Evolutionary conservation across 2,888 invertebrate species (phyloP).

Genomic region (Plebejus melissa): DNA sequence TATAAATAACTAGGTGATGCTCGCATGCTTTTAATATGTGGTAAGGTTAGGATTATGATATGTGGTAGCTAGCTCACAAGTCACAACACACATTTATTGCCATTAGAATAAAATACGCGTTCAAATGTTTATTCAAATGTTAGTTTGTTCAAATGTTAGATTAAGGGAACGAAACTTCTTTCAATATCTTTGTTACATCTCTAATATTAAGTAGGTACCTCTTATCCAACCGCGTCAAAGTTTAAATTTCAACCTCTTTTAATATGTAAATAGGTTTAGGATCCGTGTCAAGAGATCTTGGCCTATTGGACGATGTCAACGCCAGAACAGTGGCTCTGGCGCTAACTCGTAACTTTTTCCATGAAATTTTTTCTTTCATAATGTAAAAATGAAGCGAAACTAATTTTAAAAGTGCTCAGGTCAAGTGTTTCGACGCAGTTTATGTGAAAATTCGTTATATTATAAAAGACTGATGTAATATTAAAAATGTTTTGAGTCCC

Average conservation of each 20-base stretch:
- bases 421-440: neutral
- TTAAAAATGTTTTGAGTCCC: neutral
- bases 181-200: neutral
- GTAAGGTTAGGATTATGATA: too few species aligned
- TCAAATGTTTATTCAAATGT: too few species aligned
- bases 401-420: conserved; percentile 2
- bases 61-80: too few species aligned
- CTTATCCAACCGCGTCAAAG: neutral
- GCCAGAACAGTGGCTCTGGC: conserved; percentile 11
- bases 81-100: too few species aligned
- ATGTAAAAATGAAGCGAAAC: conserved; percentile 5
- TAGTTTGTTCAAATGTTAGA: too few species aligned
- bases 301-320: conserved; percentile 26
- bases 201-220: neutral
- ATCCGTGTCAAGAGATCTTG: conserved; percentile 30
- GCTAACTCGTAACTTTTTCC: conserved; percentile 15
- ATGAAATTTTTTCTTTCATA: neutral
- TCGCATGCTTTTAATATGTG: too few species aligned
- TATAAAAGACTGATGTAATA: neutral
- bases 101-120: too few species aligned
- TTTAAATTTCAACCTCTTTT: conserved; percentile 24
- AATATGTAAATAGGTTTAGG: conserved; percentile 28
- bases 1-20: too few species aligned
- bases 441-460: neutral
- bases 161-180: neutral